Base-by-base conservation (phyloP, 2,888 invertebrate genomes). In the Choristoneura rosaceana region DNA sequence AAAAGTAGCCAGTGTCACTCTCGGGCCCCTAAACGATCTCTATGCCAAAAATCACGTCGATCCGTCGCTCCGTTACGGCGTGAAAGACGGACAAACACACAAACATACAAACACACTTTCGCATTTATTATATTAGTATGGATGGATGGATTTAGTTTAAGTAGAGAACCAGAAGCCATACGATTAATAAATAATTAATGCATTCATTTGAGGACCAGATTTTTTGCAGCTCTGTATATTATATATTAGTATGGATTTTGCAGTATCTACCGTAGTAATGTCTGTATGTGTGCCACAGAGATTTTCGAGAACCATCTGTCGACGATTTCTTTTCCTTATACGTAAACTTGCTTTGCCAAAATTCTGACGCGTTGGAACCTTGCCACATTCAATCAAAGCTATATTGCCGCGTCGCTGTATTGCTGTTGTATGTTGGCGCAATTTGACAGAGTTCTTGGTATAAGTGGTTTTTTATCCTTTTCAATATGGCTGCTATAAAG, bases 311-410 rank as follows among this genome's bases (percentile, higher is more conserved):
- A 25, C 45, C 71, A 71, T 62, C 55, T 71, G 67, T 61, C 34
- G 52, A 0, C 45, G 73, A 65, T 73, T 73, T 73, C 73, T 45
- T 66, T n/a, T 61, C 73, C 73, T 61, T 73, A 70, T 73, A 70
- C 52, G 63, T 33, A 1, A 65, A 70, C 63, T 69, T 68, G 71
- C 62, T 66, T 17, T 65, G 65, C 69, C 67, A 67, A 71, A 71
- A 66, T 55, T 34, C 41, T 17, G 41, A 25, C 9, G 25, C 55
- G 10, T 71, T 71, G 71, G 71, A 67, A 71, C 71, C 58, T 8
- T 71, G 67, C 47, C 67, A 58, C 47, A 63, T 14, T 63, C 8
- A 47, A 2, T 47, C 25, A 38, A 8, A 14, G 52, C 17, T 41
- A 25, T 41, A 45, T 71, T n/a, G 58, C 47, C 17, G 9, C 45